Conservation (phyloP, 1,140 invertebrate genomes). For the Tetramorium simillimum region DNA sequence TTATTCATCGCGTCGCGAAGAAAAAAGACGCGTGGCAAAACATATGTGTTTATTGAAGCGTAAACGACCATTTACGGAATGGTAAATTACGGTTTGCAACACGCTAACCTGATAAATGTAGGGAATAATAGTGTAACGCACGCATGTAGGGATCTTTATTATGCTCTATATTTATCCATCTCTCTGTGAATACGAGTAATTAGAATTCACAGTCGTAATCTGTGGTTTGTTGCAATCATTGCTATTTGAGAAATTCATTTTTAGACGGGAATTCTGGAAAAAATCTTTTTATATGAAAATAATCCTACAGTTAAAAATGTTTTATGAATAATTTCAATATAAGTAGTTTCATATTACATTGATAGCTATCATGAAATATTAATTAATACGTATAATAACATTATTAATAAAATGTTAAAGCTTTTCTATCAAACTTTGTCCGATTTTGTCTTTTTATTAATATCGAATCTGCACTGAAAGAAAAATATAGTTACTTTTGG, state of each 20-base stretch:
- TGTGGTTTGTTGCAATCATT: background rate
- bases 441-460: background rate
- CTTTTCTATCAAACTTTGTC: too few species aligned
- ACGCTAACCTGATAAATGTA: constrained; percentile 55
- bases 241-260: background rate
- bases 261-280: background rate
- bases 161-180: background rate
- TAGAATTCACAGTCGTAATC: constrained; percentile 37
- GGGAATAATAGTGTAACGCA: constrained; percentile 34
- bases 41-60: constrained; percentile 41
- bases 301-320: background rate
- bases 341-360: background rate
- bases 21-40: constrained; percentile 24
- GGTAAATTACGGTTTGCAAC: constrained; percentile 48
- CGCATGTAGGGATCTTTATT: constrained; percentile 15
- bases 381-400: too few species aligned
- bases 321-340: background rate
- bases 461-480: background rate
- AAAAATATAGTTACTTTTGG: too few species aligned
- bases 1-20: background rate
- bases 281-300: background rate
- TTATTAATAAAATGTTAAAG: too few species aligned
- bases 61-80: constrained; percentile 45
- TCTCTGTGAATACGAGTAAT: constrained; percentile 29
- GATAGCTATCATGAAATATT: background rate